Evolutionary conservation across 2,113 vertebrate species (phyloP).

Genomic region (Passerina amoena): DNA sequence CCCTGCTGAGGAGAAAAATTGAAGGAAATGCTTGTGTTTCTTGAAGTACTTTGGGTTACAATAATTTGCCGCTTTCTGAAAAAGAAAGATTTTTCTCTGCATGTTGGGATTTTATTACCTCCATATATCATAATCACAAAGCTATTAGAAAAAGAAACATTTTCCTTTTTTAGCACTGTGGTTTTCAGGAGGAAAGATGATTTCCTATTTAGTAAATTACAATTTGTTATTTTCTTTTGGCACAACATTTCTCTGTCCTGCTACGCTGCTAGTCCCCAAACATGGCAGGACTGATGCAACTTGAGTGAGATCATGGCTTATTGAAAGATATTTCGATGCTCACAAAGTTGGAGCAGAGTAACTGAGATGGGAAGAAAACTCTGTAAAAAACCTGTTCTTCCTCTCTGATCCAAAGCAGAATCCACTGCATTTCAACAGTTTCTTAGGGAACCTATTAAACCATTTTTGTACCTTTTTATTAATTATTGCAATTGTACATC

Average conservation of each 20-base stretch:
- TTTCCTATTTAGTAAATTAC: conserved; percentile 12
- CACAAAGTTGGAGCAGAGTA: background rate
- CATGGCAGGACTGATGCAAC: background rate
- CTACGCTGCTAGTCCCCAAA: background rate
- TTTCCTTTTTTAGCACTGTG: conserved; percentile 1
- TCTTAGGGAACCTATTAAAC: background rate
- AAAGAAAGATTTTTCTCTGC: background rate
- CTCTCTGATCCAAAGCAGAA: background rate
- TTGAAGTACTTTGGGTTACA: conserved; percentile 42
- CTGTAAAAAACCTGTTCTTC: background rate
- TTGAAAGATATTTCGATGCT: background rate
- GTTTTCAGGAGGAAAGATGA: conserved; percentile 28
- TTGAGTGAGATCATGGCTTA: background rate
- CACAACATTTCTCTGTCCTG: background rate
- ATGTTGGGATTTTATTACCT: conserved; percentile 13
- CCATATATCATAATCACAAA: conserved; percentile 49
- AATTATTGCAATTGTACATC: background rate
- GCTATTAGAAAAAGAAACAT: conserved; percentile 11
- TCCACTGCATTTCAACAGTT: background rate
- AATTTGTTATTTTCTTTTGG: background rate
- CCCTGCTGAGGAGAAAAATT: conserved; percentile 41
- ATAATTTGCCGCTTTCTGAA: conserved; percentile 20
- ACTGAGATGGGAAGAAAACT: background rate
- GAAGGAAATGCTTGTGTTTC: conserved; percentile 48
- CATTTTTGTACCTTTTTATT: background rate